Conservation (phyloP, 92 coral and sea anemone species). For the Pocillopora meandrina region DNA sequence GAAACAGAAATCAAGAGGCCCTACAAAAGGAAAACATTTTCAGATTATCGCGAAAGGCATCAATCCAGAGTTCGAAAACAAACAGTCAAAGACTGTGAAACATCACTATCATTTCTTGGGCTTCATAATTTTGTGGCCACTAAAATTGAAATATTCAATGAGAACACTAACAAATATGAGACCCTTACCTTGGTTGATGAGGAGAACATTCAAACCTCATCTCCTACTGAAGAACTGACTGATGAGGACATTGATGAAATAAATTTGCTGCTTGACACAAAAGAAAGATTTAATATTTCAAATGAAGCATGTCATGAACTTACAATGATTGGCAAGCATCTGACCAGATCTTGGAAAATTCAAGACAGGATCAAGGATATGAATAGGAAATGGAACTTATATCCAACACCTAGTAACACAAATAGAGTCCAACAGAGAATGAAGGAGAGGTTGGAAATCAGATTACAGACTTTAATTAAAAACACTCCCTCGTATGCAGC, state of each 20-base stretch:
- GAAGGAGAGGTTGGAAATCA: no score
- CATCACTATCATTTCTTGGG: constrained; percentile 25
- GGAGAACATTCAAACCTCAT: not conserved
- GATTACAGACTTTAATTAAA: not conserved
- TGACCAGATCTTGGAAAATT: no score
- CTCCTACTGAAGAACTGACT: constrained; percentile 33
- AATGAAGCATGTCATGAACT: no score
- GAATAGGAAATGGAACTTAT: no score
- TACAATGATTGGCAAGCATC: not conserved
- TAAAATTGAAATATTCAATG: constrained; percentile 39
- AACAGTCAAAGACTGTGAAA: constrained; percentile 3
- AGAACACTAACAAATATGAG: constrained; percentile 44
- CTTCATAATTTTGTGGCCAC: constrained; percentile 31
- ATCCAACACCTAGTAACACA: no score
- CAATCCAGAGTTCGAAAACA: constrained; percentile 15
- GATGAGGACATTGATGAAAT: constrained; percentile 46
- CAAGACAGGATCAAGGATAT: no score
- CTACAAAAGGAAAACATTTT: constrained; percentile 20
- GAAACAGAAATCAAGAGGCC: constrained; percentile 41
- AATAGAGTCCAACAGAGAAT: no score
- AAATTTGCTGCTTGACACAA: constrained; percentile 32
- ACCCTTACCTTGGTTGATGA: constrained; percentile 15
- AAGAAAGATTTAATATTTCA: constrained; percentile 27
- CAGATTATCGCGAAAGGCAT: constrained; percentile 17
- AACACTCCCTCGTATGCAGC: no score